Base-by-base conservation (phyloP, 1,140 invertebrate species). In the Bathynomus jamesi region DNA sequence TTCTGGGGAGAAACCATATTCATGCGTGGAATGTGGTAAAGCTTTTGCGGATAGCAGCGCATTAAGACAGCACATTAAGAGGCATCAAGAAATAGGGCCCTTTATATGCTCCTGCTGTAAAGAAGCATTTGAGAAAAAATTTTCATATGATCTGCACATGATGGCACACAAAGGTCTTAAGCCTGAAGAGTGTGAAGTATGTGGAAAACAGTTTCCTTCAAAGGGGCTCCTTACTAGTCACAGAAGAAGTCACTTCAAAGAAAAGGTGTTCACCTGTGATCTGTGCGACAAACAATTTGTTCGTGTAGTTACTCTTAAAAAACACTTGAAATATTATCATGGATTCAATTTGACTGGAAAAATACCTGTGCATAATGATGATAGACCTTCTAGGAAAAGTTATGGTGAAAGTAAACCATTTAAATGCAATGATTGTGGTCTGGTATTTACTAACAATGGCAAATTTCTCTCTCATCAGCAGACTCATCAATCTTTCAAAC, bases 31-130 rank as follows among this genome's bases (percentile, higher is more conserved):
- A 70, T 95, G 93, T 80, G 84, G 87, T 24, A 87, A 91, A 69
- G 83, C 83, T n/a, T 88, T 88, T 78, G 84, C 86, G 1, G 83
- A 85, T 74, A 83, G 85, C 62, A 86, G 86, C 70, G 86, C 86
- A 78, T 79, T 88, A 27, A 87, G 72, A 53, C 72, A 74, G 28
- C 72, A 74, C 28, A 66, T 74, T 24, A 74, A 67, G 64, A 60
- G 72, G 31, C 72, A 74, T 53, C 68, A 66, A 61, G 72, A 74
- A 27, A 60, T 66, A 21, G 72, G 72, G n/a, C 72, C 67, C 7
- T 74, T 70, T 46, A 66, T 29, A 8, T 74, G 72, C 67, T 64
- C 67, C 10, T 74, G 63, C 28, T 74, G 72, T 70, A 69, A 63
- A 27, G 72, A 74, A 40, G 29, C 70, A n/a, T 74, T 70, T 70